phyloP scores from a whole-genome alignment of 1,140 invertebrate genomes.

The Onthophagus taurus region DNA sequence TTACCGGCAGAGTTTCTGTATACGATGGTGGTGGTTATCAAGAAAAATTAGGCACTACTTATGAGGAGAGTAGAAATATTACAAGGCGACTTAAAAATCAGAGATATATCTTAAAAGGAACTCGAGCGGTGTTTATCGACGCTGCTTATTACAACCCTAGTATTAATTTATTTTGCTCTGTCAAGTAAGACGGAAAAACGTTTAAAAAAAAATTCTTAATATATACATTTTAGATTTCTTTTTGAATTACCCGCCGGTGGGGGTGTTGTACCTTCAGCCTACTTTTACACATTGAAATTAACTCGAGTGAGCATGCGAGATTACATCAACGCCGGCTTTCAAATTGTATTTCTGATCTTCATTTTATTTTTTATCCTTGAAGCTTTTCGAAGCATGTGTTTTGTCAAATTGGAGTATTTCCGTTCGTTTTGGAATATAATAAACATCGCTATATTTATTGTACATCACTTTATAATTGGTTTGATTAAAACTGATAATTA shows the following conservation, averaged over 20 bases:
- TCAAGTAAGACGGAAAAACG: conserved; percentile 17
- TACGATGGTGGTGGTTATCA: conserved; percentile 50
- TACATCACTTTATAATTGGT: not conserved
- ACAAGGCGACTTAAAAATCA: conserved; percentile 48
- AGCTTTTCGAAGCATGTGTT: conserved; percentile 52
- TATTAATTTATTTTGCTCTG: conserved; percentile 60
- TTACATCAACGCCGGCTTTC: conserved; percentile 47
- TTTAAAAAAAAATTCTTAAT: not conserved
- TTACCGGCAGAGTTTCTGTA: conserved; percentile 45
- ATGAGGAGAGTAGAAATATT: conserved; percentile 35
- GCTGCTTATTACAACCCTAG: conserved; percentile 70
- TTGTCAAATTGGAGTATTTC: conserved; percentile 49
- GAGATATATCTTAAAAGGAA: conserved; percentile 59
- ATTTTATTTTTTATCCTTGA: conserved; percentile 57
- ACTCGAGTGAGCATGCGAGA: conserved; percentile 48
- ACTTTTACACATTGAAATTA: conserved; percentile 51
- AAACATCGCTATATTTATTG: conserved; percentile 46
- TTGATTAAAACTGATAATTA: conserved; percentile 4
- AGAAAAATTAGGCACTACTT: conserved; percentile 38
- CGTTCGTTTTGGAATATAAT: conserved; percentile 55
- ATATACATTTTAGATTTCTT: conserved; percentile 43
- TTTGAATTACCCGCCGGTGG: conserved; percentile 66
- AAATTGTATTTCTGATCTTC: conserved; percentile 52
- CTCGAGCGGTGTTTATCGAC: conserved; percentile 61
- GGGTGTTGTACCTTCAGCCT: conserved; percentile 52